Conservation (phyloP, 2,113 vertebrate genomes). For the Trogon surrucura region DNA sequence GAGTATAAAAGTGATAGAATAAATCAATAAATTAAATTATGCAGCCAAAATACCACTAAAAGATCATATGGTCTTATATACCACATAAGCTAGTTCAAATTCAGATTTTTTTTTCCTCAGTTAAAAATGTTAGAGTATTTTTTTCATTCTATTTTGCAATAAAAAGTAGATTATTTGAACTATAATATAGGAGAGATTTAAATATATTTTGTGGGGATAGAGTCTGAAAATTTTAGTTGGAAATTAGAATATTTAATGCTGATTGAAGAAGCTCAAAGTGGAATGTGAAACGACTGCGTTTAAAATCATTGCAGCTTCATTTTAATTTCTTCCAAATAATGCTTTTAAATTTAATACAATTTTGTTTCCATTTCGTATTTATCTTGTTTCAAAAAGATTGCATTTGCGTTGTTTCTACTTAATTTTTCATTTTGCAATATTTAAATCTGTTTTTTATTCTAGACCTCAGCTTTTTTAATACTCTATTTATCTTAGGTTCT, state of each 20-base stretch:
- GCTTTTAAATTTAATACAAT: neutral
- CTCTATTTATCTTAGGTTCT: neutral
- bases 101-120: neutral
- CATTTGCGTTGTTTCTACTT: neutral
- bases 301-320: neutral
- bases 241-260: neutral
- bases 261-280: neutral
- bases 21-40: neutral
- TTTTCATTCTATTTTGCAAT: neutral
- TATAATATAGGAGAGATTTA: neutral
- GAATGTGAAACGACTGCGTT: neutral
- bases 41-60: neutral
- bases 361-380: neutral
- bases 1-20: neutral
- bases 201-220: neutral
- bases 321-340: neutral
- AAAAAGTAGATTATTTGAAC: neutral
- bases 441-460: neutral
- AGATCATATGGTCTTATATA: neutral
- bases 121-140: neutral
- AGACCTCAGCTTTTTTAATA: neutral
- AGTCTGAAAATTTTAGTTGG: neutral
- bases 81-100: neutral
- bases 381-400: neutral
- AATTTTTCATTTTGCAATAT: neutral